Conservation (phyloP, 1,140 invertebrate genomes). For the Sycophaga agraensis region DNA sequence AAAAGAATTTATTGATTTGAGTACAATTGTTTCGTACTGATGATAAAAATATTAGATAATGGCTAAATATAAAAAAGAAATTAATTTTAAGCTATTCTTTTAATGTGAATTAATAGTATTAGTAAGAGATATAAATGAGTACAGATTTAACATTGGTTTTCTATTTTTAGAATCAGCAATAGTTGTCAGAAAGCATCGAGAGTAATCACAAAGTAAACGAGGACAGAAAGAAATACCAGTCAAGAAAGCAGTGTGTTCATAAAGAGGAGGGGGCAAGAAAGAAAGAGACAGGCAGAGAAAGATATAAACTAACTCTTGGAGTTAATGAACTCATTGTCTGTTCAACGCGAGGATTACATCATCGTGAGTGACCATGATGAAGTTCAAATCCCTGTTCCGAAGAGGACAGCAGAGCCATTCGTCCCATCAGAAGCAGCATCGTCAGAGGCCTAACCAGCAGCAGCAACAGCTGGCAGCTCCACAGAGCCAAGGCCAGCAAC, state of each 20-base stretch:
- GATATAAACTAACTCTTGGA: conserved; percentile 14
- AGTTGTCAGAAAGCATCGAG: background rate
- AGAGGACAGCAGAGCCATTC: conserved; percentile 63
- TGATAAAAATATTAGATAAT: background rate
- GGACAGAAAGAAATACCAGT: conserved; percentile 7
- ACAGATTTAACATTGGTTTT: conserved; percentile 12
- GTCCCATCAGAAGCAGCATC: conserved; percentile 44
- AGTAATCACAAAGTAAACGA: conserved; percentile 4
- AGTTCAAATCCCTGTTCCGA: conserved; percentile 79
- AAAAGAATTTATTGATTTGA: background rate
- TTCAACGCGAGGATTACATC: conserved; percentile 24
- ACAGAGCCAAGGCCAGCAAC: conserved; percentile 39
- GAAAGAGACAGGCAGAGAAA: conserved; percentile 1
- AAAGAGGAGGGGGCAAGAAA: background rate
- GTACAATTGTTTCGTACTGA: background rate
- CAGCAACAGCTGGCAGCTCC: conserved; percentile 59
- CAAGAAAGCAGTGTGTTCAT: background rate
- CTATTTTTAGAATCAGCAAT: conserved; percentile 20
- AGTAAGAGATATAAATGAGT: conserved; percentile 6
- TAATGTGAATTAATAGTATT: background rate
- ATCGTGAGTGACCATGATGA: conserved; percentile 68
- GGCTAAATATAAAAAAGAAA: background rate
- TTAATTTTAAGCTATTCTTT: background rate
- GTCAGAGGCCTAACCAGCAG: conserved; percentile 44
- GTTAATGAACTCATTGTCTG: conserved; percentile 30